Evolutionary conservation across 2,113 vertebrate species (phyloP), one percentile per base, ranked within the genome.

Genomic region (Tapirus terrestris): DNA sequence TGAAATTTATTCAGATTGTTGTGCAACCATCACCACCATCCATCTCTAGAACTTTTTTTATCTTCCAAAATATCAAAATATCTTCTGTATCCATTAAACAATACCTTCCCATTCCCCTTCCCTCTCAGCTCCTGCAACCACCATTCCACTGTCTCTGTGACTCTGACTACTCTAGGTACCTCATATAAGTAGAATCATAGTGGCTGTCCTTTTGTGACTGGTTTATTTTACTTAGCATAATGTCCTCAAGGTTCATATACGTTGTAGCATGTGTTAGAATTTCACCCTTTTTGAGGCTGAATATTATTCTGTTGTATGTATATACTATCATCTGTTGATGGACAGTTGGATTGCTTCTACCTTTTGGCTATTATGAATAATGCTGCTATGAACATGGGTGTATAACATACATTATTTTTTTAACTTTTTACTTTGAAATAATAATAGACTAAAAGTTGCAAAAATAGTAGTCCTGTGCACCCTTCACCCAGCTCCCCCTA

Each of bases 361-460:
- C 5, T 92, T 89, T 63, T 76, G 60, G 88, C 51, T 88, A 85
- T 8, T 91, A 39, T 63, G 36, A 89, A 84, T 92, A 75, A 80
- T 31, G 63, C 63, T 75, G 23, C 63, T 36, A 80, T 70, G 31
- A 97, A 95, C 8, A 56, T 12, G 5, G 39, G n/a, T 86, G 36
- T 58, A 61, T 6, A 93, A 75, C 31, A 61, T 82, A 73, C 4
- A 61, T 73, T 45, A 43, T 39, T 90, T 89, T 72, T 60, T 53
- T 63, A 91, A 45, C 1, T 17, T 87, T 90, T 94, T 65, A 77
- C 61, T 96, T 70, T 89, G n/a, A 88, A 96, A 89, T 53, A 94
- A 65, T 20, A 91, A 93, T 3, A 83, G 53, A 91, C 10, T 51
- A 86, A 90, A 29, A 91, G 39, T 58, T 95, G 36, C 39, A 96